phyloP scores from a whole-genome alignment of 2,113 vertebrate genomes.

The Stictonetta naevosa region DNA sequence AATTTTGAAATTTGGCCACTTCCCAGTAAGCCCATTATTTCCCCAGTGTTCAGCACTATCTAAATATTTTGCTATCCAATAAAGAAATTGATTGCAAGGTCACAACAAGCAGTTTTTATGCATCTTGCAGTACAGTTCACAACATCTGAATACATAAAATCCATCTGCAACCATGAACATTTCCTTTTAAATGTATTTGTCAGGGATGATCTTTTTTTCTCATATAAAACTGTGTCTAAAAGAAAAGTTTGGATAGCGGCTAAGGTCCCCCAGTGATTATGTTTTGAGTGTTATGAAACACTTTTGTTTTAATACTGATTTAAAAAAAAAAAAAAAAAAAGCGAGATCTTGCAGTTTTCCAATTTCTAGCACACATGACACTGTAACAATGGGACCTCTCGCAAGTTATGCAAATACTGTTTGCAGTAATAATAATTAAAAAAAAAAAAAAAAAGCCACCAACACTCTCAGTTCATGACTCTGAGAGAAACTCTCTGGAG shows the following conservation, averaged over 20 bases:
- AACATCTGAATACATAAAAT: neutral
- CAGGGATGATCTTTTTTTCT: neutral
- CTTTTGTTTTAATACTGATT: neutral
- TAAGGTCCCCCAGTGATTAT: neutral
- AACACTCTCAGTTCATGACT: neutral
- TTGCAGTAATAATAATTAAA: neutral
- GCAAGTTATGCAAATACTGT: neutral
- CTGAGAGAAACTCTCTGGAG: neutral
- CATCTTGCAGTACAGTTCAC: neutral
- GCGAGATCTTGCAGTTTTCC: neutral
- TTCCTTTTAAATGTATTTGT: neutral
- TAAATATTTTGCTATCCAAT: neutral
- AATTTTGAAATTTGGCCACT: neutral
- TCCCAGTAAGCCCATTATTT: neutral
- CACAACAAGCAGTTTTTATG: neutral
- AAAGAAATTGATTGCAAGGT: neutral
- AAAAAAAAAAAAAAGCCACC: neutral
- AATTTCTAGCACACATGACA: neutral
- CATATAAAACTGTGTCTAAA: neutral
- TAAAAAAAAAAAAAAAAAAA: neutral
- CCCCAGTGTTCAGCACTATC: neutral
- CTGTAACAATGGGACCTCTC: neutral
- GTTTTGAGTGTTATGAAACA: neutral
- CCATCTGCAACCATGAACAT: neutral
- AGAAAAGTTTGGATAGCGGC: neutral